Evolutionary conservation across 2,797 vertebrate genomes (phyloP), one percentile per base, ranked within the genome.

Genomic region (Hirundo rustica): DNA sequence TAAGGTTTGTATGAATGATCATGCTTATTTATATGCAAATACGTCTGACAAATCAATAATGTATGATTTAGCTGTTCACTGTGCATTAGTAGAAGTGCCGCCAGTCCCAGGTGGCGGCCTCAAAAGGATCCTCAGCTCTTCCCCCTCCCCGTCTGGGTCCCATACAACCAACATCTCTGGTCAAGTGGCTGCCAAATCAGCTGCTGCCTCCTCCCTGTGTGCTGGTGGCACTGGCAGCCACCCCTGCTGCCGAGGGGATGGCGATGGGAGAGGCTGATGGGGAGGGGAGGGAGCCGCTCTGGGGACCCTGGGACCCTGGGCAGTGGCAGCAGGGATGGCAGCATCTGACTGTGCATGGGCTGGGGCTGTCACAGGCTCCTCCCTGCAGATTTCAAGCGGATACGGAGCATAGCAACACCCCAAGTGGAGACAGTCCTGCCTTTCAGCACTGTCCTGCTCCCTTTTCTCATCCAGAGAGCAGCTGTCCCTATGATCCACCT

Each of bases 1-100:
- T 97, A 83, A 74, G 95, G 97, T 97, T 97, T 97, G 97, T 95
- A 97, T 98, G 98, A 98, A 97, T 98, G 98, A 98, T 98, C 97
- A 98, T 89, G 94, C 98, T 98, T 98, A 98, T 98, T 98, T 98
- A 98, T 98, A 98, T 98, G 98, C 98, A 98, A 98, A 98, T 98
- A 98, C 4, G n/a, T 97, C 97, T 98, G 98, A 98, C 98, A 98
- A 98, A 98, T 98, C 98, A 98, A 98, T 98, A 98, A 98, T 98
- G 97, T 98, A 98, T 98, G 97, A 98, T 97, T 98, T 98, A 98
- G 97, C 97, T 97, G 97, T 90, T 97, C 93, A 67, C 94, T 81
- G 85, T 97, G 93, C 96, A 97, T 97, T 96, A 96, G 97, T 80
- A 89, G 88, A 83, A 82, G 86, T 95, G 94, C 89, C 10, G 38